Evolutionary conservation across 1,140 invertebrate genomes (phyloP), one percentile per base, ranked within the genome.

Genomic region (Spodoptera frugiperda): DNA sequence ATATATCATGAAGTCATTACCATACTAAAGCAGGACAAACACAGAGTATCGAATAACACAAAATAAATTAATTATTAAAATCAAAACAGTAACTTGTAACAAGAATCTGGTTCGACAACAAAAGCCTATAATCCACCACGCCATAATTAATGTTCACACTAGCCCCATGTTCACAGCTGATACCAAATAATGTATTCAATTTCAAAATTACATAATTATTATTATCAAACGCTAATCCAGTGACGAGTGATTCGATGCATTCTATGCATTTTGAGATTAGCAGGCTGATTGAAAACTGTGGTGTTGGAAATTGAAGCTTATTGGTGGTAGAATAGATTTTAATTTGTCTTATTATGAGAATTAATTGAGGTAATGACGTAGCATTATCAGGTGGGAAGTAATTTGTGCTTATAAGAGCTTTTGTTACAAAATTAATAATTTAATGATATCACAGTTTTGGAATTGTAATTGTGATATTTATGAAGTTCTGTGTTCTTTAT

Each of bases 241-340:
- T 49, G 55, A 33, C 39, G 14, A 30, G 21, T 30, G 8, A 15
- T 44, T 39, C 5, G n/a, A 49, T 68, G 65, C 65, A 70, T 53
- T 70, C 33, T 53, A 10, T 44, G n/a, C 19, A 49, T 67, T 63
- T 49, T 17, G 63, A 71, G 9, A 15, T 19, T 46, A 65, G 53
- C 25, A 14, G 15, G 3, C 61, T 30, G 21, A 12, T 15, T 17
- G 11, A 15, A 19, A 30, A 33, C 10, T 21, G 33, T 11, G 11
- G 15, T 73, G 68, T 57, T 67, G 39, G 51, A 76, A 81, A 76
- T 73, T 76, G 33, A 33, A 17, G 46, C 44, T 14, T 81, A 68
- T 61, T 49, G n/a, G 72, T 81, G 75, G 67, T 25, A 1, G n/a
- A 54, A 19, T 51, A 63, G 46, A 19, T 71, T 71, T 65, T 73